phyloP scores from a whole-genome alignment of 2,797 vertebrate species.

The Perdix hodgsoniae region DNA sequence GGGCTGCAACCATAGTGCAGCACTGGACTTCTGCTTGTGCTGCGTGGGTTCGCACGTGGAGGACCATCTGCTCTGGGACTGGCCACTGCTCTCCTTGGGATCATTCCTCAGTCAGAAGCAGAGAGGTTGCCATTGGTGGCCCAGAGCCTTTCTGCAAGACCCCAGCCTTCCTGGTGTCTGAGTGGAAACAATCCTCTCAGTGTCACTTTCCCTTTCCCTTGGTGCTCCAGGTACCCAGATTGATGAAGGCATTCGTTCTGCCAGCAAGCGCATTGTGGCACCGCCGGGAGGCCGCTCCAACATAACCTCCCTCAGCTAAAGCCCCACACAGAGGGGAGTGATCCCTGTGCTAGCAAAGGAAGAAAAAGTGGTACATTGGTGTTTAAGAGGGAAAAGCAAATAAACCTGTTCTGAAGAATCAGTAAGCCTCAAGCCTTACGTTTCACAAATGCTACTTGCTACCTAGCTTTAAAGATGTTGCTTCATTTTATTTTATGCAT shows the following conservation, averaged over 20 bases:
- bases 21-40: not conserved
- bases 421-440: constrained; percentile 98
- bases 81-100: not conserved
- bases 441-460: constrained; percentile 89
- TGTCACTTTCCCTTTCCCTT: not conserved
- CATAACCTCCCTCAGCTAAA: constrained; percentile 97
- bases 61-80: not conserved
- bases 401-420: constrained; percentile 87
- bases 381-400: constrained; percentile 82
- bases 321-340: constrained; percentile 43
- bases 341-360: constrained; percentile 66
- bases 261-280: constrained; percentile 93
- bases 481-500: constrained; percentile 87
- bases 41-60: accelerated
- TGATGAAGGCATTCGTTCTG: constrained; percentile 87
- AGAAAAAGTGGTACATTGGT: constrained; percentile 81
- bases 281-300: constrained; percentile 97
- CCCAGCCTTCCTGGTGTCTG: not conserved
- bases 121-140: not conserved
- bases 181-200: not conserved
- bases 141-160: not conserved
- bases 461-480: constrained; percentile 88
- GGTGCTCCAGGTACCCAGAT: constrained; percentile 78
- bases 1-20: not conserved
- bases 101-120: not conserved